Base-by-base conservation (phyloP, 2,113 vertebrate genomes). In the Rhynchomys soricoides region DNA sequence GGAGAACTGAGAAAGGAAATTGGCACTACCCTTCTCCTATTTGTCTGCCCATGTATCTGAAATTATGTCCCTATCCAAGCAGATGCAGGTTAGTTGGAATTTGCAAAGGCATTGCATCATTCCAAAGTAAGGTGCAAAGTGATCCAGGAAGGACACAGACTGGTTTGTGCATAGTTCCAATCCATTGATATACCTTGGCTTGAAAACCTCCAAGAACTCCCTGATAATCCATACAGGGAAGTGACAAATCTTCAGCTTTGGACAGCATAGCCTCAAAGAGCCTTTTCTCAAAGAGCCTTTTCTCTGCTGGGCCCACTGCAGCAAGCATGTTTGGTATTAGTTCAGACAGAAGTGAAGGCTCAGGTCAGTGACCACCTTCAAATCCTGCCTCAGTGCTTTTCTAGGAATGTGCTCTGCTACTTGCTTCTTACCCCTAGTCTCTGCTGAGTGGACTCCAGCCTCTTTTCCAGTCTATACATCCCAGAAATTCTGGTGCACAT, bases 41-140 rank as follows among this genome's bases (percentile, higher is more conserved):
- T 4, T 37, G 7, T 50, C 15, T 43, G 45, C 3, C 7, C 10
- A 34, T 9, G 7, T 34, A 50, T 4, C 0, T 52, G 50, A 34
- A 57, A 6, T 19, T 0, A 1, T n/a, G 19, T n/a, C 2, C 10
- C 9, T 37, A 10, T 21, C 3, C 16, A n/a, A 55, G 52, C 12
- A 22, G 19, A 37, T 57, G 50, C 6, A 10, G 3, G 2, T 40
- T 26, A 82, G 37, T 40, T 0, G 0, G 0, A 57, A 55, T 57
- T 37, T 59, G 10, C 3, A 8, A 5, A 82, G 55, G 40, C 29
- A 26, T 26, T 11, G 26, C 37, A 82, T 82, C 21, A 24, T 55
- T 10, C 52, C 19, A 31, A 82, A 22, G 52, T 22, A n/a, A n/a
- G 52, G 9, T 13, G 9, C 34, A 13, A 82, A 57, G 9, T 5